phyloP scores from a whole-genome alignment of 1,140 invertebrate species.

The Melipona quadrifasciata region DNA sequence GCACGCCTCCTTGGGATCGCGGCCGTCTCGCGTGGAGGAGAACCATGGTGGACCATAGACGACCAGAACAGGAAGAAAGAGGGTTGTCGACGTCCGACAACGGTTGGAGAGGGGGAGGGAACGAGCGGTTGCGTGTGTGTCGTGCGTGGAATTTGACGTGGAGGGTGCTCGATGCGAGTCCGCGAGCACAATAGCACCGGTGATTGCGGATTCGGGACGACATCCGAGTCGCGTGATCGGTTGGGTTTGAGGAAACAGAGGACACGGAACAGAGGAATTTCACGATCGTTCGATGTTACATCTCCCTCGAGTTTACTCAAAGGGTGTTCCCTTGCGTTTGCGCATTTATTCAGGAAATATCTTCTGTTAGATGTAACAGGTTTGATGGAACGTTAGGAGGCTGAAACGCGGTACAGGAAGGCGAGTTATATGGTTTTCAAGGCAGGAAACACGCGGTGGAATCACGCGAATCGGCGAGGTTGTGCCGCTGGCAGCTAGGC shows the following conservation, averaged over 20 bases:
- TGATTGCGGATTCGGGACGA: slow-evolving; percentile 18
- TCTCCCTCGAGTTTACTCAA: not conserved
- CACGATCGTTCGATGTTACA: not conserved
- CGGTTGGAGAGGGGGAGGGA: not conserved
- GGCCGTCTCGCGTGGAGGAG: not conserved
- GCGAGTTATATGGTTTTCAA: not conserved
- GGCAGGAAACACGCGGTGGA: slow-evolving; percentile 24
- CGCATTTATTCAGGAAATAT: not conserved
- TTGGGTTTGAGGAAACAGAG: not conserved
- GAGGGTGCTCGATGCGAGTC: not conserved
- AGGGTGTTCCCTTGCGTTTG: not conserved
- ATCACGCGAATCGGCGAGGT: slow-evolving; percentile 46
- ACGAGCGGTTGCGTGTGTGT: not conserved
- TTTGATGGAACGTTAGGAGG: not conserved
- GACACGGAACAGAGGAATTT: not conserved
- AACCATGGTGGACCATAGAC: not conserved
- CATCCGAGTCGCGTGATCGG: not conserved
- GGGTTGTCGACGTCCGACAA: slow-evolving; percentile 18
- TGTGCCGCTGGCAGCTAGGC: slow-evolving; percentile 35
- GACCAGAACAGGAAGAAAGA: slow-evolving; percentile 25
- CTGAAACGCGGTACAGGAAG: not conserved
- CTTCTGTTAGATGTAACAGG: not conserved
- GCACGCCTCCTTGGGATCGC: slow-evolving; percentile 41
- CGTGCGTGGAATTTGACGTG: not conserved
- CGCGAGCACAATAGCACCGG: slow-evolving; percentile 1